Conservation (phyloP, 2,888 invertebrate genomes). For the Blastobasis adustella region DNA sequence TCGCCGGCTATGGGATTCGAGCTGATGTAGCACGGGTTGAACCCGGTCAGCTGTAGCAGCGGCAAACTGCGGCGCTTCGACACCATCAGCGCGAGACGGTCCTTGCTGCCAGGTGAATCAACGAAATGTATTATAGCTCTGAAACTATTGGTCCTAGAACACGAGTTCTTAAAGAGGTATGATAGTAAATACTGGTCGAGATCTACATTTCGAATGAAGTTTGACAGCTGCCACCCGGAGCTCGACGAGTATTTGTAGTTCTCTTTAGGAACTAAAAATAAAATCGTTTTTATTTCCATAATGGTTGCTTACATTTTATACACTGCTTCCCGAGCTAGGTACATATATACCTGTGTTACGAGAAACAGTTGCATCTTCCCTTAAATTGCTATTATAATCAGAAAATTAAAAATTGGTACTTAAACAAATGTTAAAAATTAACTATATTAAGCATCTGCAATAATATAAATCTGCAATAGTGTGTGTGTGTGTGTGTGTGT, state of each 20-base stretch:
- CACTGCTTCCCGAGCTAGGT: no score
- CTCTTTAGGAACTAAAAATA: not conserved
- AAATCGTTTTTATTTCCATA: no score
- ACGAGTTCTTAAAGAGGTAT: not conserved
- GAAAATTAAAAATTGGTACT: no score
- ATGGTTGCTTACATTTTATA: no score
- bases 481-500: no score
- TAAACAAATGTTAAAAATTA: no score
- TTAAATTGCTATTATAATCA: no score
- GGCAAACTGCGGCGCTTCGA: conserved; percentile 57
- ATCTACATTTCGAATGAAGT: not conserved
- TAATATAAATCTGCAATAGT: no score
- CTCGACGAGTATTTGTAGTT: not conserved
- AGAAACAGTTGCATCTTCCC: no score
- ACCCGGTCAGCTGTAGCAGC: conserved; percentile 51
- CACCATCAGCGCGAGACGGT: conserved; percentile 60
- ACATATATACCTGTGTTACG: no score
- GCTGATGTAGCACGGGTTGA: conserved; percentile 60
- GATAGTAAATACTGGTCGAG: not conserved
- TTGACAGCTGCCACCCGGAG: not conserved
- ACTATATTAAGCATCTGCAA: no score
- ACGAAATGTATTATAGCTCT: not conserved
- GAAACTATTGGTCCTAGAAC: not conserved
- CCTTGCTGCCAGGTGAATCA: conserved; percentile 32
- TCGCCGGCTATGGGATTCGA: conserved; percentile 45